Evolutionary conservation across 2,113 vertebrate species (phyloP).

Genomic region (Nothobranchius furzeri): DNA sequence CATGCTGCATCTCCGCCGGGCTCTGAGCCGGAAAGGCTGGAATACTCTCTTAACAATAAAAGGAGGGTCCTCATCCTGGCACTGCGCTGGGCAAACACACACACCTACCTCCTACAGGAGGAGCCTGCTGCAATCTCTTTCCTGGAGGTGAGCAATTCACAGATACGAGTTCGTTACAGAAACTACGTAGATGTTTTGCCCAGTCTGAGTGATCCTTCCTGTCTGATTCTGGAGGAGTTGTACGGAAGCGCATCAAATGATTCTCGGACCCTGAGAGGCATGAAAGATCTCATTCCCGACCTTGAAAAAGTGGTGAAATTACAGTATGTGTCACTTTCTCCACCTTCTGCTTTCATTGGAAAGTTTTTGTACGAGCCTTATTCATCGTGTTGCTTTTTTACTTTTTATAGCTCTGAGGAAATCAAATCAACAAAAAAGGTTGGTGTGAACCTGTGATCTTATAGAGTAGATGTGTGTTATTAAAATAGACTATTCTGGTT

Average conservation of each 20-base stretch:
- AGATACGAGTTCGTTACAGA: background rate
- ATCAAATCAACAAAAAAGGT: constrained; percentile 91
- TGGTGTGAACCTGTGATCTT: constrained; percentile 8
- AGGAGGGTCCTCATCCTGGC: constrained; percentile 88
- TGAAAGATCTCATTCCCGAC: constrained; percentile 92
- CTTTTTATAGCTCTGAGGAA: constrained; percentile 87
- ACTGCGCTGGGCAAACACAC: constrained; percentile 87
- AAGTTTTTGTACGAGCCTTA: background rate
- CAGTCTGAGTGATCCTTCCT: background rate
- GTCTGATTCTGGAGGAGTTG: constrained; percentile 83
- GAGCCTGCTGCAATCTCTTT: constrained; percentile 90
- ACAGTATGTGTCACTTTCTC: constrained; percentile 80
- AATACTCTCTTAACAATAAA: constrained; percentile 91
- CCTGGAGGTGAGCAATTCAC: constrained; percentile 83
- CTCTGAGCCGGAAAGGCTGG: constrained; percentile 93
- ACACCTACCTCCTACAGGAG: constrained; percentile 89
- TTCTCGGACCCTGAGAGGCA: constrained; percentile 85
- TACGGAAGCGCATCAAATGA: constrained; percentile 93
- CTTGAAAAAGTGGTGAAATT: constrained; percentile 91
- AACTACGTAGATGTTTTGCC: background rate
- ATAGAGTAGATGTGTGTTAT: background rate
- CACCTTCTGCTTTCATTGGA: background rate
- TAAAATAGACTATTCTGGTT: background rate
- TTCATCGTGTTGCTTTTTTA: background rate
- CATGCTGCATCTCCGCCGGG: constrained; percentile 91